A percentile compares a stretch with the other conserved stretches of the same genome.
phyloP scores from a whole-genome alignment of 2,797 vertebrate species.

The Spea hammondii region DNA sequence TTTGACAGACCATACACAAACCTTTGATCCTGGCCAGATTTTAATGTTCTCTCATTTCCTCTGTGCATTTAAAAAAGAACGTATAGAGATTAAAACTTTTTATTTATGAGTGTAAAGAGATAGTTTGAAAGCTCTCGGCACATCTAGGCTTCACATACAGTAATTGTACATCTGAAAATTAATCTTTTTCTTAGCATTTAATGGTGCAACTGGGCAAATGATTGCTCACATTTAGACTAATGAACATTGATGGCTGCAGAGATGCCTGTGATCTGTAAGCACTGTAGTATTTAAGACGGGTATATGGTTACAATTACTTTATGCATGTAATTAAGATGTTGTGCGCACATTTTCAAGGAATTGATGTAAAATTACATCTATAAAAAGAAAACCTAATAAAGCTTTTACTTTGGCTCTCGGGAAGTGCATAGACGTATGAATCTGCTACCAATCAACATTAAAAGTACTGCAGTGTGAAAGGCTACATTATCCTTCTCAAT shows the following conservation, averaged over 20 bases:
- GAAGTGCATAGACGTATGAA: conserved; percentile 12
- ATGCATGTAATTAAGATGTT: conserved; percentile 16
- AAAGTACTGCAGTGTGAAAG: conserved; percentile 1
- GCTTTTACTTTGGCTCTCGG: conserved; percentile 9
- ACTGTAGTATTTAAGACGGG: conserved; percentile 10
- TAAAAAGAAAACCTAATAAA: conserved; percentile 3
- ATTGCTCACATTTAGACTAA: conserved; percentile 7
- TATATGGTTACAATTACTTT: conserved; percentile 6
- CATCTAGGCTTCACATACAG: background rate
- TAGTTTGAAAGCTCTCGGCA: background rate
- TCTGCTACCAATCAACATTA: conserved; percentile 10
- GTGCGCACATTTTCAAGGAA: conserved; percentile 1
- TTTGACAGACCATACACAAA: background rate
- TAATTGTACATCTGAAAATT: conserved; percentile 5
- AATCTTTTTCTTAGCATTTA: conserved; percentile 1
- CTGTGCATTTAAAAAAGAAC: background rate
- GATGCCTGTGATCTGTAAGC: background rate
- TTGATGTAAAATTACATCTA: conserved; percentile 23
- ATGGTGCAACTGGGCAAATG: background rate
- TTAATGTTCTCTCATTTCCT: background rate
- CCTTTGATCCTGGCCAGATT: background rate
- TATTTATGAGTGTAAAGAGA: background rate
- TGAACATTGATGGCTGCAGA: conserved; percentile 8
- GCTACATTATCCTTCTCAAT: background rate
- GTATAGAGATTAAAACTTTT: background rate